These are phyloP conservation scores for Pangasius macronema DNA, from an alignment of 2,797 vertebrate species.

Conservation along the genomic window DNA sequence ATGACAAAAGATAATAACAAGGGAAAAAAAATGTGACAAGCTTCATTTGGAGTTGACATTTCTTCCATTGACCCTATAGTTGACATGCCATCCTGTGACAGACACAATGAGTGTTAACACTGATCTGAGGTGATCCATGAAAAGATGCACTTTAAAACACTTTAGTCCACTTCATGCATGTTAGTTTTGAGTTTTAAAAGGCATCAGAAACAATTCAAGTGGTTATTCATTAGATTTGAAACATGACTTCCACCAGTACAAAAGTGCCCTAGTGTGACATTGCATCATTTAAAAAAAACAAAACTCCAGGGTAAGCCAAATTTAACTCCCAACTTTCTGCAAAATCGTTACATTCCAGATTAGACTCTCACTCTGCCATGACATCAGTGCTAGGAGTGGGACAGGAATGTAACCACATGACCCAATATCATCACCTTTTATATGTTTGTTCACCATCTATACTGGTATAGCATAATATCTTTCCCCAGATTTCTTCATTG, in stretches of 20 bases:
- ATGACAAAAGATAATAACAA: neutral
- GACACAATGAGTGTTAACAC: conserved; percentile 48
- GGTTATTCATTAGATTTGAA: conserved; percentile 28
- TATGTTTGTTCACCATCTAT: neutral
- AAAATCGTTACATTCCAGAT: neutral
- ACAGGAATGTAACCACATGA: neutral
- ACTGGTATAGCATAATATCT: neutral
- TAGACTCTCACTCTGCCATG: conserved; percentile 21
- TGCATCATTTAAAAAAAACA: neutral
- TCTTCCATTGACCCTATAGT: conserved; percentile 23
- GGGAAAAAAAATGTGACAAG: neutral
- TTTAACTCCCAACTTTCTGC: neutral
- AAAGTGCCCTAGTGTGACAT: conserved; percentile 18
- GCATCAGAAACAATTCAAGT: conserved; percentile 39
- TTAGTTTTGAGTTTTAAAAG: conserved; percentile 28
- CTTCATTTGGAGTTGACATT: conserved; percentile 8
- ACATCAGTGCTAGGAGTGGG: conserved; percentile 18
- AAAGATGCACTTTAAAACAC: conserved; percentile 32
- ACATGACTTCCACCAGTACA: conserved; percentile 16
- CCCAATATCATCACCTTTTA: neutral
- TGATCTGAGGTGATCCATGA: conserved; percentile 38
- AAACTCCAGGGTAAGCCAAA: neutral
- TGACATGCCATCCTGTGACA: conserved; percentile 14
- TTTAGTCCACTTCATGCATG: conserved; percentile 40
- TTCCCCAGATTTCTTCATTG: neutral